Evolutionary conservation across 1,140 invertebrate species (phyloP).

Genomic region (Drosophila murphyi): DNA sequence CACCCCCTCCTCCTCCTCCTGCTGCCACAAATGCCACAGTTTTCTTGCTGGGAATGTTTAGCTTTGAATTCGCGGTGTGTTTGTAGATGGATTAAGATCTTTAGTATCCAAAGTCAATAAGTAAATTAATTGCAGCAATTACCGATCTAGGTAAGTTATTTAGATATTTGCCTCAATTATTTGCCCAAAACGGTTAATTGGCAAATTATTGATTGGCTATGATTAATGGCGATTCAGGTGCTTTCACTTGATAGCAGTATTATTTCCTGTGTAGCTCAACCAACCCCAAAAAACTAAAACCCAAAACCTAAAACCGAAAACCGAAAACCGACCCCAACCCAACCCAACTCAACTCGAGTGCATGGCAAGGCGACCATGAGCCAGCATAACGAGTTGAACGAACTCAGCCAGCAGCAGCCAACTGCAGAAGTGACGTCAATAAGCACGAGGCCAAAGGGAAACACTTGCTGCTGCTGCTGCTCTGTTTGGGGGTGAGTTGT

Average conservation of each 20-base stretch:
- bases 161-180: constrained; percentile 20
- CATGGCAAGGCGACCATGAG: constrained; percentile 72
- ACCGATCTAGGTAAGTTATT: background rate
- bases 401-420: constrained; percentile 56
- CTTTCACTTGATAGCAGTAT: constrained; percentile 14
- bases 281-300: background rate
- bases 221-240: constrained; percentile 24
- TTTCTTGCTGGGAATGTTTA: constrained; percentile 9
- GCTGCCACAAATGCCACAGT: background rate
- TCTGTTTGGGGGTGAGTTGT: background rate
- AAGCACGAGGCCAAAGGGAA: constrained; percentile 75
- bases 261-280: constrained; percentile 19
- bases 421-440: constrained; percentile 81
- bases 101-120: background rate
- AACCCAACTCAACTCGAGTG: constrained; percentile 30
- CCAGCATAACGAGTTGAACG: constrained; percentile 60
- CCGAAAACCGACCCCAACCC: background rate
- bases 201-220: constrained; percentile 18
- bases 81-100: background rate
- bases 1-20: constrained; percentile 22
- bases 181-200: constrained; percentile 13
- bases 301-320: background rate
- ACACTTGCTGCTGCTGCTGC: constrained; percentile 6
- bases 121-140: background rate
- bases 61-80: background rate